A percentile compares a stretch with the other conserved stretches of the same genome.
phyloP scores from a whole-genome alignment of 1,140 invertebrate species.

The Ostrea edulis region DNA sequence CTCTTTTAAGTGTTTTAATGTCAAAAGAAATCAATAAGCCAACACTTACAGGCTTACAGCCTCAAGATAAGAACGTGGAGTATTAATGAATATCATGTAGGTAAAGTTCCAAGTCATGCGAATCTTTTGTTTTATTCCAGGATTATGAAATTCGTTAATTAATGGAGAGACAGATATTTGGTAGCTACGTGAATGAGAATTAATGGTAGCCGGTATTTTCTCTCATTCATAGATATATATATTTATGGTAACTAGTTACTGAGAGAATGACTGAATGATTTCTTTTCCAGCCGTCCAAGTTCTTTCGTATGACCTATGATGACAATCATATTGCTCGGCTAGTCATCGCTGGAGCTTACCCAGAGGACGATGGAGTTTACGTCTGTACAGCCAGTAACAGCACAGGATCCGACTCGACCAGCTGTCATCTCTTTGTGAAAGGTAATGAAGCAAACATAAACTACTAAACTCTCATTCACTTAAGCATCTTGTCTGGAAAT shows the following conservation, averaged over 20 bases:
- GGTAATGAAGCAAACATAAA: slow-evolving; percentile 58
- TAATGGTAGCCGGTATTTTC: not conserved
- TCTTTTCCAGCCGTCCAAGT: slow-evolving; percentile 71
- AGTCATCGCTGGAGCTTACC: slow-evolving; percentile 95
- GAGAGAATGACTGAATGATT: not conserved
- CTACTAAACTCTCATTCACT: not conserved
- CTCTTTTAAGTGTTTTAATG: not conserved
- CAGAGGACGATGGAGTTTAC: slow-evolving; percentile 95
- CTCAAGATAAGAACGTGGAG: not conserved
- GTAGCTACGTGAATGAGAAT: not conserved
- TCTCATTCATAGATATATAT: too few species aligned
- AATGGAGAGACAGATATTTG: not conserved
- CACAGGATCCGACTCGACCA: slow-evolving; percentile 61
- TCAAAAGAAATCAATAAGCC: not conserved
- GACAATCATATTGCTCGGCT: slow-evolving; percentile 80
- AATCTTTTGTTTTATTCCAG: too few species aligned
- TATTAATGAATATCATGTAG: not conserved
- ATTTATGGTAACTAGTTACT: not conserved
- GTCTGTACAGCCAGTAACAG: slow-evolving; percentile 79
- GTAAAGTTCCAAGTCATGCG: not conserved
- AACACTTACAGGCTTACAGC: not conserved
- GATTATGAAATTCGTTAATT: too few species aligned
- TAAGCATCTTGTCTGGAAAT: not conserved
- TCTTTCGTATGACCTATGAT: slow-evolving; percentile 69
- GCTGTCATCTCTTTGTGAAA: slow-evolving; percentile 67